Evolutionary conservation across 2,797 vertebrate genomes (phyloP), one percentile per base, ranked within the genome.

Genomic region (Karalla daura): DNA sequence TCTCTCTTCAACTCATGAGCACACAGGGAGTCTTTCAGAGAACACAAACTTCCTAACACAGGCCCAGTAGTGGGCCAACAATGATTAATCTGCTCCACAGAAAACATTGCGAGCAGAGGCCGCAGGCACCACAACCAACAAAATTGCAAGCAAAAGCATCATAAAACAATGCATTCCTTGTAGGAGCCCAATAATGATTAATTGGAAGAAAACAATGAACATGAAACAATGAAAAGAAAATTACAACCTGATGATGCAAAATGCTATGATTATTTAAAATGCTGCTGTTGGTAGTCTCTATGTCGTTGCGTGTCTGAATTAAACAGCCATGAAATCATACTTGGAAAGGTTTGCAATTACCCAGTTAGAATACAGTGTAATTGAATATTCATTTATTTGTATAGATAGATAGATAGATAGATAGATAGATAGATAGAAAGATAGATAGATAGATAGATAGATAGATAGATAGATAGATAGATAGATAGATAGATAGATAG

Each of bases 331-430:
- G 24, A 45, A n/a, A 55, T 33, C 25, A 14, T 33, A 33, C 5
- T 17, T 50, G 46, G 69, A 59, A 23, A 45, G 47, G 36, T 50
- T 20, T n/a, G 41, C 37, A 51, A 64, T 58, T 62, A 63, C 45
- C n/a, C n/a, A n/a, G n/a, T n/a, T n/a, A 61, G 44, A 36, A 20
- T 11, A n/a, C n/a, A n/a, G n/a, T n/a, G n/a, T n/a, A n/a, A n/a
- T n/a, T n/a, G n/a, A n/a, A n/a, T n/a, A n/a, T n/a, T n/a, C n/a
- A n/a, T n/a, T n/a, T n/a, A n/a, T n/a, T n/a, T n/a, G n/a, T n/a
- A n/a, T n/a, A n/a, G n/a, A n/a, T n/a, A n/a, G n/a, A n/a, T n/a
- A n/a, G n/a, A n/a, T n/a, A n/a, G n/a, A n/a, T n/a, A n/a, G n/a
- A n/a, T n/a, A n/a, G n/a, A n/a, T n/a, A n/a, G n/a, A n/a, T n/a